Evolutionary conservation across 2,888 invertebrate genomes (phyloP), one percentile per base, ranked within the genome.

Genomic region (Lathronympha strigana): DNA sequence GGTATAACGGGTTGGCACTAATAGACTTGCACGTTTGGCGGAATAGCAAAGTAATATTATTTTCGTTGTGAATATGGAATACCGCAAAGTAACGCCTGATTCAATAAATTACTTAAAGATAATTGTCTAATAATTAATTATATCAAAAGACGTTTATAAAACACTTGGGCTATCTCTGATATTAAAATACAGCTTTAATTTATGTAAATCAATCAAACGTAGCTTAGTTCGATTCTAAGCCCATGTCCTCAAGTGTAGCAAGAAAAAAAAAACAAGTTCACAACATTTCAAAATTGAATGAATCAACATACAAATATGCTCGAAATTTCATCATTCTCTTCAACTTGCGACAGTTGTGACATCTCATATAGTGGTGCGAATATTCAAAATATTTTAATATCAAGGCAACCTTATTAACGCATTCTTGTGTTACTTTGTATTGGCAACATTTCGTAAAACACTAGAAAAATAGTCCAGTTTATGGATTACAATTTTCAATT

Each of bases 331-430:
- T 25, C 38, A 55, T 2, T 36, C 6, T 36, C 38, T 38, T 54
- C 25, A 9, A 21, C 21, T 49, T 38, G 15, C n/a, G 45, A 38
- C 62, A 21, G 15, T 49, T 38, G 15, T 17, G 45, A 38, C 62
- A 62, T 55, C 21, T 47, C 36, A 13, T 38, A 25, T 8, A 28
- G 6, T 25, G 9, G 53, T 15, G 31, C 38, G 28, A 33, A 62
- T 62, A 54, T 54, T 33, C 38, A 28, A 54, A 55, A 47, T 55
- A 63, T 63, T 63, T 63, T 25, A 49, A 63, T 55, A 45, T 36
- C 62, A 54, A 62, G 53, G 61, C n/a, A 23, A 47, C 43, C 25
- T 43, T 13, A 57, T 57, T 57, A 57, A 31, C 19, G 21, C 17
- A 19, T 43, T 43, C 43, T 43, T 31, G n/a, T 28, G n/a, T 43